Evolutionary conservation across 2,113 vertebrate genomes (phyloP), one percentile per base, ranked within the genome.

Genomic region (Typhlomys cinereus): DNA sequence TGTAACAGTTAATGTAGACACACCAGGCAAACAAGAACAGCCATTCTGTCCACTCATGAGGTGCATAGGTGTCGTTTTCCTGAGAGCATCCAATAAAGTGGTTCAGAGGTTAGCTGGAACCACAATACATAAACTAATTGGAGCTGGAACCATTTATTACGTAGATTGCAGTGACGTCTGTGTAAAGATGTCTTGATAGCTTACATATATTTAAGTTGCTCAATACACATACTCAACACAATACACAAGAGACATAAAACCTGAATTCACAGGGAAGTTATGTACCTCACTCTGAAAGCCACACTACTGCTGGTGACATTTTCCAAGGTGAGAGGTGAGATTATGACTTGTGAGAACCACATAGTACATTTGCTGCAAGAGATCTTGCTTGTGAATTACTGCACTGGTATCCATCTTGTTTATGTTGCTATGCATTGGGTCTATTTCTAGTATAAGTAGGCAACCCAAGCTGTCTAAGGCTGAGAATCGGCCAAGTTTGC

Each of bases 151-250:
- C 17, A 73, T 84, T 90, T 93, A 25, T 67, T 71, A 31, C 31
- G 86, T 81, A 78, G 78, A 76, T 31, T 64, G 27, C 15, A 79
- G 18, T 76, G 62, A 80, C 39, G 83, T 57, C n/a, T 57, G 12
- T 88, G 69, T 87, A 89, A 85, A 71, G 59, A 84, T 66, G n/a
- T 94, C 90, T 59, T 66, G 7, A 23, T 54, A 75, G 84, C 44
- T 92, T 85, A 82, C 92, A 88, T 36, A 71, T 4, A 84, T 61
- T 88, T 79, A n/a, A 67, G 52, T 91, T 41, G 75, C 3, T 85
- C 25, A 13, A n/a, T 78, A 44, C 8, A 21, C 36, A 29, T 4
- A 23, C 39, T 62, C 27, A 59, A 13, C 29, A 7, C 14, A 39
- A 70, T 7, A 36, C 41, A 52, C 13, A 86, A 89, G 52, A 78